Evolutionary conservation across 2,113 vertebrate species (phyloP), one percentile per base, ranked within the genome.

Genomic region (Euleptes europaea): DNA sequence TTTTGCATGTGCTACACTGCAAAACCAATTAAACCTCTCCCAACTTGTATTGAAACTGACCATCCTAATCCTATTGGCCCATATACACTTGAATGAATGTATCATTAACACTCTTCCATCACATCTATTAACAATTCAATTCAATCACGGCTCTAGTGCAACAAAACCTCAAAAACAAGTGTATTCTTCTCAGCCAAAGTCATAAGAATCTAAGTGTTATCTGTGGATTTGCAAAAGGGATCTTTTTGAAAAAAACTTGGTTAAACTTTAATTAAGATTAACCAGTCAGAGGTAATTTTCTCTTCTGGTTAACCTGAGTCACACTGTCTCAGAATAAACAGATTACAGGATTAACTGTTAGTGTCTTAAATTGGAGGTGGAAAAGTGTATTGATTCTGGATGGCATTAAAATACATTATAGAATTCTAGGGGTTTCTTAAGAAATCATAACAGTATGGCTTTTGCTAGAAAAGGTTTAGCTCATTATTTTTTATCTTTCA

Each of bases 181-280:
- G 13, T 70, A 15, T 54, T 8, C 5, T 3, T 15, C 40, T n/a
- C 4, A 42, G 15, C 15, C 38, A 79, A 44, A 63, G 70, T 11
- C 78, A 90, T 5, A 5, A 15, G 83, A 11, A 15, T 73, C 70
- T 7, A 1, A 26, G 84, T 86, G 75, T 80, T 0, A 77, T 67
- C 23, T 87, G 84, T 84, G 90, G 60, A 73, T 33, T 92, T 42
- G 2, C 14, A 60, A 71, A 85, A 44, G 28, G 19, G 17, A 80
- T 79, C 84, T 10, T 86, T 76, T 92, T 76, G 5, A 11, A 44
- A 44, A 44, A 44, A 57, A 57, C 17, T 57, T 21, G 54, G 42
- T 35, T 91, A 82, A 79, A 44, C 23, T 87, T 91, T 89, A 90
- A 91, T 90, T 88, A 86, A 26, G 82, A 89, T 95, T 93, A 93